Percentiles rank a stretch among this genome's conserved stretches.
These are phyloP conservation scores for Acyrthosiphon pisum DNA, from an alignment of 1,140 invertebrate species.

Conservation along the genomic window DNA sequence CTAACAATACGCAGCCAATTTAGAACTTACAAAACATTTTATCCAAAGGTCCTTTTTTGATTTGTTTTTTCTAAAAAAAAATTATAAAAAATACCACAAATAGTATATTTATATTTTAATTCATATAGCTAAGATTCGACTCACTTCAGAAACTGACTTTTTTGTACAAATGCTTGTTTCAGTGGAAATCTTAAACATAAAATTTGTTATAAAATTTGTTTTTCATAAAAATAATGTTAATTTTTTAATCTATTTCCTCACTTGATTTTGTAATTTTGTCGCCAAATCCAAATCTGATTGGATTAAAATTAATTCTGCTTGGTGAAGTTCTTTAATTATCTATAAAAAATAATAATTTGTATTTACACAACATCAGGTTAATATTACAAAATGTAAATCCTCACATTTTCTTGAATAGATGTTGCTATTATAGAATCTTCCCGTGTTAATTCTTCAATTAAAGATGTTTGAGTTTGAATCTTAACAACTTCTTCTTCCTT, in stretches of 20 bases:
- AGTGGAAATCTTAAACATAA: neutral
- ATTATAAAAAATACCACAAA: neutral
- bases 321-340: neutral
- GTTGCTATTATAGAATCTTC: neutral
- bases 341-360: neutral
- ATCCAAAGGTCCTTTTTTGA: slow-evolving; percentile 26
- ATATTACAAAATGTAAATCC: neutral
- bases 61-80: neutral
- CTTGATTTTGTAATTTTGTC: neutral
- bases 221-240: neutral
- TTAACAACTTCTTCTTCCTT: slow-evolving; percentile 28
- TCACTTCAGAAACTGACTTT: neutral
- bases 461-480: neutral
- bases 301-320: slow-evolving; percentile 8
- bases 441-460: neutral
- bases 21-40: slow-evolving; percentile 46
- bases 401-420: slow-evolving; percentile 42
- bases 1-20: neutral
- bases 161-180: neutral
- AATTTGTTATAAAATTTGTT: neutral
- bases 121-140: neutral
- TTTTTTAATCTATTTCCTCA: neutral
- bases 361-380: neutral
- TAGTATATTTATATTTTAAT: neutral
- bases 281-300: neutral